A percentile compares a stretch with the other conserved stretches of the same genome.
phyloP scores from a whole-genome alignment of 2,888 invertebrate genomes.

The Minunthozetes semirufus region DNA sequence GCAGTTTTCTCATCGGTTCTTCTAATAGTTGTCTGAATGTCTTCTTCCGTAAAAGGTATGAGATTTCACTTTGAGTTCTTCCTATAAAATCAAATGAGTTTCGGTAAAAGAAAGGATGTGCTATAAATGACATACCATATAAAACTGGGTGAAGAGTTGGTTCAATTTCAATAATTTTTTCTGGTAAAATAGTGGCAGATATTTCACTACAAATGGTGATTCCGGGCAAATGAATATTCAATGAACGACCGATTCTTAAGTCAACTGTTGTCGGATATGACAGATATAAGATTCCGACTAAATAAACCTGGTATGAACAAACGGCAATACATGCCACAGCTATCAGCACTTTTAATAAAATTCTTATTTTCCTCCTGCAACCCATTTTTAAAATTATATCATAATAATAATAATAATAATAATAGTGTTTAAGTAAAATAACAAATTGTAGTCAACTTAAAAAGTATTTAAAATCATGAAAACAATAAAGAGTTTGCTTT shows the following conservation, averaged over 20 bases:
- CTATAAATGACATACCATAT: neutral
- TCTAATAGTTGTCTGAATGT: conserved; percentile 17
- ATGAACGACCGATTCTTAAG: conserved; percentile 28
- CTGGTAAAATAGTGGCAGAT: conserved; percentile 29
- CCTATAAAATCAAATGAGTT: conserved; percentile 8
- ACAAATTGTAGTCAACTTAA: too few relatives aligned
- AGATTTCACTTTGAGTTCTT: conserved; percentile 29
- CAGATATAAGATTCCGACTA: conserved; percentile 29
- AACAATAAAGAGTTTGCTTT: too few relatives aligned
- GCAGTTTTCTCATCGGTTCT: neutral
- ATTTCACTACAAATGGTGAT: conserved; percentile 34
- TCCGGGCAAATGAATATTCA: conserved; percentile 32
- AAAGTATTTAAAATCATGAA: too few relatives aligned
- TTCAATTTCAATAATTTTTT: conserved; percentile 28
- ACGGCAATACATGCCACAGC: neutral
- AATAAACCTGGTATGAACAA: conserved; percentile 31
- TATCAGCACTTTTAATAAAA: conserved; percentile 22
- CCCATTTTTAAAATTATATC: neutral
- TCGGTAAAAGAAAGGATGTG: neutral
- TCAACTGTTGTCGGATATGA: conserved; percentile 34
- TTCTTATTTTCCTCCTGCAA: conserved; percentile 1
- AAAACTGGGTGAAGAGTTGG: conserved; percentile 18
- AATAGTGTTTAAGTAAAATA: too few relatives aligned
- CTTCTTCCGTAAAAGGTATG: conserved; percentile 24
- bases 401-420: too few relatives aligned